Percentiles rank a stretch among this genome's conserved stretches.
phyloP scores from a whole-genome alignment of 1,140 invertebrate species.

The Palaemon carinicauda region DNA sequence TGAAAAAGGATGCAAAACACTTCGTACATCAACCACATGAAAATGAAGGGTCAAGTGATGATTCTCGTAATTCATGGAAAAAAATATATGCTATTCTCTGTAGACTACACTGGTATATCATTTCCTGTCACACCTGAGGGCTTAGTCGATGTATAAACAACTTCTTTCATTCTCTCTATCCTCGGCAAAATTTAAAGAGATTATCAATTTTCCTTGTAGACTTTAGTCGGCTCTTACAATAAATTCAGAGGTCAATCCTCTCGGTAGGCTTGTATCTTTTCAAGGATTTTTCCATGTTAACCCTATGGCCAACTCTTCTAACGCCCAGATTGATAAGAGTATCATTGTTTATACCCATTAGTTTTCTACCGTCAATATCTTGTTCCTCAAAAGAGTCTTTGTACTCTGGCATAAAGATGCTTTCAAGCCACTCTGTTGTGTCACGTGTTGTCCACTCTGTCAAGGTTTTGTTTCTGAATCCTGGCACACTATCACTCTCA shows the following conservation, averaged over 20 bases:
- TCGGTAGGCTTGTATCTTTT: conserved; percentile 61
- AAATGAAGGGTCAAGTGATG: too few relatives aligned
- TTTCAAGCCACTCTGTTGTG: conserved; percentile 69
- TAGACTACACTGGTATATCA: too few relatives aligned
- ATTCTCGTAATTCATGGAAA: too few relatives aligned
- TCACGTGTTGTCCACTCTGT: conserved; percentile 67
- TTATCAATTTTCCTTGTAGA: too few relatives aligned
- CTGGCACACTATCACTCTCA: conserved; percentile 23
- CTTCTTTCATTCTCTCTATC: background rate
- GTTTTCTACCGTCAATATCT: conserved; percentile 66
- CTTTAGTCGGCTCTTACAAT: too few relatives aligned
- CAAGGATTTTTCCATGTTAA: conserved; percentile 68
- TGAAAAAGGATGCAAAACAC: too few relatives aligned
- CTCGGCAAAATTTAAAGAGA: too few relatives aligned
- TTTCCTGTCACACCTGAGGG: conserved; percentile 27
- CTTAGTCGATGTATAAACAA: conserved; percentile 46
- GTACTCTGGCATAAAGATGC: conserved; percentile 69
- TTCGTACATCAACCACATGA: too few relatives aligned
- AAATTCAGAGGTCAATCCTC: conserved; percentile 56
- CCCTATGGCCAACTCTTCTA: conserved; percentile 69
- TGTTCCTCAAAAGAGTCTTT: conserved; percentile 65
- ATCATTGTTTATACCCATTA: conserved; percentile 68
- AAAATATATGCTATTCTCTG: too few relatives aligned
- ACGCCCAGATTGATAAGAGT: conserved; percentile 68
- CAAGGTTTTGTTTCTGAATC: conserved; percentile 65